These are phyloP conservation scores for Atherinomorus stipes DNA, from an alignment of 2,113 vertebrate genomes.

Conservation along the genomic window DNA sequence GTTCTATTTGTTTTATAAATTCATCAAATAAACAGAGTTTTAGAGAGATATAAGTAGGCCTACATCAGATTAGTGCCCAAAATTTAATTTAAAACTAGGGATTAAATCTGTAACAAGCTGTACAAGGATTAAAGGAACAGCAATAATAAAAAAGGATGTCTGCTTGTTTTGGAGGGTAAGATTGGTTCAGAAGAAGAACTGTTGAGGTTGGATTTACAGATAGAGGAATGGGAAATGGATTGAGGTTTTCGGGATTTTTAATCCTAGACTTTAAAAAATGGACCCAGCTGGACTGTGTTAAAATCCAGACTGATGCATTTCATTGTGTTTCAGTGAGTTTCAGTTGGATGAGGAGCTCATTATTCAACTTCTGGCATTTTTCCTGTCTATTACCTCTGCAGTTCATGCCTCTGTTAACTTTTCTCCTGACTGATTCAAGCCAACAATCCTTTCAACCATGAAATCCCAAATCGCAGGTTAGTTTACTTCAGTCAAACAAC, in stretches of 20 bases:
- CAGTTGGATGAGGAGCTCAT: conserved; percentile 21
- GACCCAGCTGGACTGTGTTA: conserved; percentile 2
- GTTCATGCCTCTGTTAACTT: conserved; percentile 68
- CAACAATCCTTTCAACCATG: conserved; percentile 73
- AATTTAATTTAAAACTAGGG: conserved; percentile 31
- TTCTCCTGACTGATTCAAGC: conserved; percentile 64
- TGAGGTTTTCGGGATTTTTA: neutral
- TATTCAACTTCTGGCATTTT: conserved; percentile 37
- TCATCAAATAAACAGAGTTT: conserved; percentile 9
- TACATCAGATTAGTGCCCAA: conserved; percentile 44
- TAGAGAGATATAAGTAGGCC: conserved; percentile 12
- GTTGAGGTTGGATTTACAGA: neutral
- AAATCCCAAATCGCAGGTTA: conserved; percentile 80
- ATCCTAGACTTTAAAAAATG: neutral
- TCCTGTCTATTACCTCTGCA: conserved; percentile 63
- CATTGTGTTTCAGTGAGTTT: conserved; percentile 7
- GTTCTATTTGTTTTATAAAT: neutral
- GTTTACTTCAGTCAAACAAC: conserved; percentile 70
- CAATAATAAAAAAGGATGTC: conserved; percentile 2
- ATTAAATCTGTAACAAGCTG: conserved; percentile 41
- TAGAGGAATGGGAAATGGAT: too few relatives aligned
- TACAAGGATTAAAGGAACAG: conserved; percentile 45
- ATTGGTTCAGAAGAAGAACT: conserved; percentile 5
- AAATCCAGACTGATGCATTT: conserved; percentile 6
- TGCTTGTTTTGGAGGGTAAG: conserved; percentile 9